Base-by-base conservation (phyloP, 2,113 vertebrate genomes). In the Eulacestoma nigropectus region DNA sequence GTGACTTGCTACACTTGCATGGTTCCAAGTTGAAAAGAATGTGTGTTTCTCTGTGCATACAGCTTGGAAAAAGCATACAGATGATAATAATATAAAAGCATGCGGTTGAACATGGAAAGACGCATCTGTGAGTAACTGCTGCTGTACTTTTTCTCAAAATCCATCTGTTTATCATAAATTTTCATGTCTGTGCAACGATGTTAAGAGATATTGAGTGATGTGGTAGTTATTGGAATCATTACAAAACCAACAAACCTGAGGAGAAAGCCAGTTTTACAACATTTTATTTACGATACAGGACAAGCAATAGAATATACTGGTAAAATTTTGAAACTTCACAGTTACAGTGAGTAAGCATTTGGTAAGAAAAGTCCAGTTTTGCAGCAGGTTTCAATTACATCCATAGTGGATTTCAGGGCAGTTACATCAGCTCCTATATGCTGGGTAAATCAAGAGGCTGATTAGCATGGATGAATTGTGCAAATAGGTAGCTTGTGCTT, bases 91-190 rank as follows among this genome's bases (percentile, higher is more conserved):
- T 33, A 53, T 74, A 82, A 82, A 80, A 78, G 2, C 6, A 33
- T 52, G n/a, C 11, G 29, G 53, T 39, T 65, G 41, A 86, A 59
- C 33, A 11, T 9, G 11, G 64, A 90, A 91, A 84, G 97, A 87
- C 96, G 98, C 11, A 97, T 97, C 79, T 98, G 94, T 80, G 97
- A 98, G 67, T 96, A 98, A 77, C 97, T 98, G 35, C 97, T 95
- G 63, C 97, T 98, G 60, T 97, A 96, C 95, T 98, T 98, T 64
- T 98, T 97, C 47, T 98, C 97, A 11, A 98, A 98, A 96, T 98
- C 96, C 91, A 98, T 97, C 95, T 96, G 94, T 78, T 84, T 94
- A 35, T 84, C 74, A 52, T 97, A 93, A 93, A 97, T 91, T 30
- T 96, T 76, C 81, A 92, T 84, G 44, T 97, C 98, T 96, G 96